Base-by-base conservation (phyloP, 2,797 vertebrate species). In the Semaprochilodus insignis region DNA sequence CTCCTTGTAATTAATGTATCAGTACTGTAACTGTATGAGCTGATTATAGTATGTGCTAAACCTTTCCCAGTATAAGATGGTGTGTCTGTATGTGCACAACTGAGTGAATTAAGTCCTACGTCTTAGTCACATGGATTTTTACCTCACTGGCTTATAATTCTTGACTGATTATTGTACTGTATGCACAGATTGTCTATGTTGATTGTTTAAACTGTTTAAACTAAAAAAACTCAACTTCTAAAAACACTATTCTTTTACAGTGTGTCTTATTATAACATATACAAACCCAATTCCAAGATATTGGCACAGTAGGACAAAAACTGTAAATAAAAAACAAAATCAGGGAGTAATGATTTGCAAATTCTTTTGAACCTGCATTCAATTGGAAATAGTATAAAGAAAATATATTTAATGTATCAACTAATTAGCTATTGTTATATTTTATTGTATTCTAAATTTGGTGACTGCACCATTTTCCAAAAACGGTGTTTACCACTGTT, bases 11-110 rank as follows among this genome's bases (percentile, higher is more conserved):
- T 40, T 75, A 70, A 62, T 65, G 77, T 87, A 66, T 80, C 27
- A 60, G 80, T 80, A 82, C 52, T 74, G 75, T 87, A 84, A 82
- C 75, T n/a, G 36, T 51, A 76, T 71, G 40, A 84, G 34, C 67
- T 80, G 80, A 75, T 71, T 69, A 51, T 80, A 81, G 81, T 34
- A 66, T 71, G 27, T 87, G 67, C 62, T 81, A 73, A 80, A 78
- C 75, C 60, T 71, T 54, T 74, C 63, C 25, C 19, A 15, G 48
- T 72, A 70, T 83, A 83, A 83, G 60, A 84, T 74, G 69, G 74
- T 80, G 59, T 83, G 70, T 85, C 21, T 81, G 62, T 80, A 77
- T 78, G 74, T 85, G 70, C 72, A 59, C 69, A 77, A 59, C 59
- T 54, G 52, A 83, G 71, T 85, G 69, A 85, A 70, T 70, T 69